Conservation (phyloP, 2,888 invertebrate genomes). For the Bombylius major region DNA sequence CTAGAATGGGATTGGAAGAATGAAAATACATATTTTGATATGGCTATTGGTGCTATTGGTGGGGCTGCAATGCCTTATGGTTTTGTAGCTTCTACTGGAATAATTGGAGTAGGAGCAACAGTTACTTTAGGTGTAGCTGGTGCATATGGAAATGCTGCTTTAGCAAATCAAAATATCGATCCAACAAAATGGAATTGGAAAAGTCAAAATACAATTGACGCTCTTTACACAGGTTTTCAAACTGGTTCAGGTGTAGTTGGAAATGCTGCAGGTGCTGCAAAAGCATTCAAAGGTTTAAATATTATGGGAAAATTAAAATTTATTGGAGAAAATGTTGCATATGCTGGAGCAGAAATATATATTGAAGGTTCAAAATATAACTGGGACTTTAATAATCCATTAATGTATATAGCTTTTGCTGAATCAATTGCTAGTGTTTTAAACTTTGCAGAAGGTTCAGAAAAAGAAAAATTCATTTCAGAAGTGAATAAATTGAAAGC, state of each 20-base stretch:
- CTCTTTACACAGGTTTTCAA: slow-evolving; percentile 3
- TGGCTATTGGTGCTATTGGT: not conserved
- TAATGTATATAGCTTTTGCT: not conserved
- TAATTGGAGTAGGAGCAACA: not conserved
- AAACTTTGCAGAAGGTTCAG: not conserved
- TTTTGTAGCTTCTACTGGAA: not conserved
- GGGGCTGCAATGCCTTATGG: not conserved
- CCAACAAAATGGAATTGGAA: slow-evolving; percentile 3
- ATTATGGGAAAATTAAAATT: not conserved
- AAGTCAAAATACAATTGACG: slow-evolving; percentile 2
- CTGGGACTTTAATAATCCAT: slow-evolving; percentile 2
- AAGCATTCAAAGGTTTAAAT: not conserved
- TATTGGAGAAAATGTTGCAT: not conserved
- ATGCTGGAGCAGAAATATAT: not conserved
- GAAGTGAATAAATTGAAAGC: not conserved
- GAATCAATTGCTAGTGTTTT: not conserved
- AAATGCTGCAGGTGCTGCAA: not conserved
- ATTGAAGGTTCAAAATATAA: slow-evolving; percentile 3
- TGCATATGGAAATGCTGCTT: not conserved
- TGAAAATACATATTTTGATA: not conserved
- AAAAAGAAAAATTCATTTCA: not conserved
- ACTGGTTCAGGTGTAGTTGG: not conserved
- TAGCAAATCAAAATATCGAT: slow-evolving; percentile 1
- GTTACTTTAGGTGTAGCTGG: not conserved
- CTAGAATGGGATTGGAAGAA: slow-evolving; percentile 1